Evolutionary conservation across 2,113 vertebrate genomes (phyloP), one percentile per base, ranked within the genome.

Genomic region (Myrmecophaga tridactyla): DNA sequence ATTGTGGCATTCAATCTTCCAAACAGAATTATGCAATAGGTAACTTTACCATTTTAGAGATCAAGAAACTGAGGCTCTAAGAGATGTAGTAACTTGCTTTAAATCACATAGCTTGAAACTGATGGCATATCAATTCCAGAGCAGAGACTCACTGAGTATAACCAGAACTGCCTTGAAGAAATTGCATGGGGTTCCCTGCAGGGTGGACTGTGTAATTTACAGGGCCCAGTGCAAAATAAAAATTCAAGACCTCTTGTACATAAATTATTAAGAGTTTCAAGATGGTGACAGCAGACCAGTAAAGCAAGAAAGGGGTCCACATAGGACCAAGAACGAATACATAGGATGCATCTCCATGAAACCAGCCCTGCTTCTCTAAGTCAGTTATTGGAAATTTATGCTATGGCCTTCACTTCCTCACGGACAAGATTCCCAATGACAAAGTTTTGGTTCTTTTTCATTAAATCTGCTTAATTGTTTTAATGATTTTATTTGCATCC

Each of bases 291-390:
- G n/a, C n/a, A n/a, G n/a, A n/a, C n/a, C 46, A 48, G 85, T 62
- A 48, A 78, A 41, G 15, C 36, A n/a, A 43, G 20, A 9, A 34
- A 1, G 12, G 1, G 7, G 1, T 17, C 15, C 51, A 76, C 39
- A 3, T 0, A 10, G n/a, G 3, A 10, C 4, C 12, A n/a, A 48
- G 0, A 9, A 4, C 58, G 48, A 62, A 56, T 1, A 0, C 13
- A 12, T 4, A 7, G 41, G 3, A 69, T 20, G 3, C 7, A 6
- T 0, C 0, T 23, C 17, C 65, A 41, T 1, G 11, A 56, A 53
- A 8, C 25, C 51, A 46, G 15, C 3, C 75, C 56, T 80, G 39
- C 1, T 17, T 93, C 89, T 77, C 83, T 58, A 31, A 67, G 36
- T 77, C 58, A 31, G 6, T 25, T 34, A 73, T 48, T 10, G 29